Conservation (phyloP, 1,140 invertebrate species). For the Sitophilus oryzae region DNA sequence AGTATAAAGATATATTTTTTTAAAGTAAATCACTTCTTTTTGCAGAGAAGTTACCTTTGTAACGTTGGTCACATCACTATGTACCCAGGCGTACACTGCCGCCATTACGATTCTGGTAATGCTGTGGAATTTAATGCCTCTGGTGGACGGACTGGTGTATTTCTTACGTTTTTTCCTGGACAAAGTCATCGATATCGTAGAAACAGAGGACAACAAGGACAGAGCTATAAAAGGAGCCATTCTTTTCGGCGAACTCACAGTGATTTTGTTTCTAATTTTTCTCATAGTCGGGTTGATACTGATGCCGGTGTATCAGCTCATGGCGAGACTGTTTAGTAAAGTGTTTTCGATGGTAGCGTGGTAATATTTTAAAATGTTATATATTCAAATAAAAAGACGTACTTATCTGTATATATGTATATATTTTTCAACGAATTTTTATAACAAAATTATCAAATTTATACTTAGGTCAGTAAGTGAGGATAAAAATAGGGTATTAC, state of each 20-base stretch:
- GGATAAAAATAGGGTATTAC: no score
- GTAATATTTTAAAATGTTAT: conserved; percentile 13
- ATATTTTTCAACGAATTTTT: not conserved
- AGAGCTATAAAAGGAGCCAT: conserved; percentile 28
- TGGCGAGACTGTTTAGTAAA: conserved; percentile 23
- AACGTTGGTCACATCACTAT: conserved; percentile 30
- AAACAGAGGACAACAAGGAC: conserved; percentile 27
- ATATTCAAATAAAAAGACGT: not conserved
- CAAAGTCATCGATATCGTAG: conserved; percentile 34
- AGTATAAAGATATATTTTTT: no score
- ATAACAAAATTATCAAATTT: no score
- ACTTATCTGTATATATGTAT: not conserved
- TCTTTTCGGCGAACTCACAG: conserved; percentile 30
- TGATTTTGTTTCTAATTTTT: conserved; percentile 30
- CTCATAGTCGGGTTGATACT: conserved; percentile 28
- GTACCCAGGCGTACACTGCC: conserved; percentile 33
- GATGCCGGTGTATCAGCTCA: conserved; percentile 25
- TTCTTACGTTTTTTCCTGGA: conserved; percentile 34
- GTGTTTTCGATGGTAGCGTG: conserved; percentile 27
- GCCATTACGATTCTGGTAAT: conserved; percentile 32
- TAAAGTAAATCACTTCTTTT: no score
- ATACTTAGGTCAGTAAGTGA: no score
- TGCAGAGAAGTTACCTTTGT: conserved; percentile 35
- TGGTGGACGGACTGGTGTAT: conserved; percentile 33
- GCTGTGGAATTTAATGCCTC: conserved; percentile 33